Evolutionary conservation across 2,797 vertebrate genomes (phyloP).

Genomic region (Prunella strophiata): DNA sequence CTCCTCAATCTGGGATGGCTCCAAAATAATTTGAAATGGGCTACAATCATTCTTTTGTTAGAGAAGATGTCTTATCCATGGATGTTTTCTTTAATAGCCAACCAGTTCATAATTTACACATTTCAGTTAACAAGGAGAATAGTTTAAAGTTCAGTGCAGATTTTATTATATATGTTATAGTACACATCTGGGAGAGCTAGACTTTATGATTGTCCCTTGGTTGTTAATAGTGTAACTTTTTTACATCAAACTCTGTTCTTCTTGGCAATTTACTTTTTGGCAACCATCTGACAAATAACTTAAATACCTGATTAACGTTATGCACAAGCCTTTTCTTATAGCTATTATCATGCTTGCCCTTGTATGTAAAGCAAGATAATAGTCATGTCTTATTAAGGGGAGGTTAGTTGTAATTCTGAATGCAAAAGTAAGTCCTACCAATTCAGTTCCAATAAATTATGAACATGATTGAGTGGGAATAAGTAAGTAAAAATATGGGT

Average conservation of each 20-base stretch:
- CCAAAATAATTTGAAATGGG: constrained; percentile 45
- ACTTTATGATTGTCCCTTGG: neutral
- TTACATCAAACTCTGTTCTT: neutral
- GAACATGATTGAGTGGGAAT: neutral
- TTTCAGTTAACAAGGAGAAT: constrained; percentile 26
- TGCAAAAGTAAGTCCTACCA: neutral
- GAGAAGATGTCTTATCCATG: neutral
- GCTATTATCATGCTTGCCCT: neutral
- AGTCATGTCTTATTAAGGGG: neutral
- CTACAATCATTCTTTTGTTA: constrained; percentile 64
- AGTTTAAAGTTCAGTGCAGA: constrained; percentile 28
- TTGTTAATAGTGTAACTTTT: neutral
- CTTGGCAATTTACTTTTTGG: neutral
- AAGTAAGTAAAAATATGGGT: neutral
- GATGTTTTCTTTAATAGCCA: constrained; percentile 46
- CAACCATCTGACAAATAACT: neutral
- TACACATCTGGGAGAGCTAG: neutral
- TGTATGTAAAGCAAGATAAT: neutral
- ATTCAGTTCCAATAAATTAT: neutral
- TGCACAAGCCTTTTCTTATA: neutral
- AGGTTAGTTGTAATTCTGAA: neutral
- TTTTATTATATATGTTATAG: neutral
- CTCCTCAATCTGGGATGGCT: constrained; percentile 26
- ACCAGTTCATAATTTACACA: constrained; percentile 41
- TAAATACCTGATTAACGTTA: neutral